A percentile compares a stretch with the other conserved stretches of the same genome.
phyloP scores from a whole-genome alignment of 2,888 invertebrate species.

The Ptilodon capucinus region DNA sequence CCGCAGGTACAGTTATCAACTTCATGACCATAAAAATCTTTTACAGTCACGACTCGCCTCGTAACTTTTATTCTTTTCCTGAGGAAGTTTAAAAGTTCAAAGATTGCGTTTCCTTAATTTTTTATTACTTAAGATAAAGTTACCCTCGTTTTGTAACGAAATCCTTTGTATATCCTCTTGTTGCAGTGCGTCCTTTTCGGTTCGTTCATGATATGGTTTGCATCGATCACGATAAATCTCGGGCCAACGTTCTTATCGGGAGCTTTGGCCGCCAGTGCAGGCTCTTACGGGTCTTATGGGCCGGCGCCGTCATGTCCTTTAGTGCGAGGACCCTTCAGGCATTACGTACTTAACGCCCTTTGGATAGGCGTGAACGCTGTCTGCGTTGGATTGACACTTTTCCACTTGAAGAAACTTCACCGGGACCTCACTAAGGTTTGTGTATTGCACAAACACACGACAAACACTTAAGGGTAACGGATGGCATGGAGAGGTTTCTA shows the following conservation, averaged over 20 bases:
- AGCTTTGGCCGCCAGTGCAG: constrained; percentile 91
- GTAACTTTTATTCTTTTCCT: constrained; percentile 5
- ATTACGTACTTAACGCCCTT: constrained; percentile 94
- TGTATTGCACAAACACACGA: constrained; percentile 25
- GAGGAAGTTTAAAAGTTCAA: constrained; percentile 7
- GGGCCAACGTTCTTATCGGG: constrained; percentile 94
- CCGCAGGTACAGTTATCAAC: constrained; percentile 81
- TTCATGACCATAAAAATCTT: constrained; percentile 4
- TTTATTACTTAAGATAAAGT: not conserved
- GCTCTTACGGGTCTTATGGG: constrained; percentile 86
- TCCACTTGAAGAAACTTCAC: constrained; percentile 92
- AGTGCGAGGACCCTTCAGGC: constrained; percentile 93
- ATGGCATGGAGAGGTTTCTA: constrained; percentile 61
- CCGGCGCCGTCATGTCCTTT: constrained; percentile 91
- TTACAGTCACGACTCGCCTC: constrained; percentile 2
- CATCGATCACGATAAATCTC: constrained; percentile 94
- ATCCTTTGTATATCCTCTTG: constrained; percentile 32
- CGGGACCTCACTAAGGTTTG: constrained; percentile 88
- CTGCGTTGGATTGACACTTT: constrained; percentile 91
- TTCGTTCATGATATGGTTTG: constrained; percentile 97
- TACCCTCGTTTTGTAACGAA: not conserved
- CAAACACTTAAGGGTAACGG: constrained; percentile 23
- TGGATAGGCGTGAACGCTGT: constrained; percentile 95
- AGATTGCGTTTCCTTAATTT: not conserved
- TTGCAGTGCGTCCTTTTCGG: constrained; percentile 94